Base-by-base conservation (phyloP, 2,888 invertebrate genomes). In the Galeopsomyia nigrocyanea region DNA sequence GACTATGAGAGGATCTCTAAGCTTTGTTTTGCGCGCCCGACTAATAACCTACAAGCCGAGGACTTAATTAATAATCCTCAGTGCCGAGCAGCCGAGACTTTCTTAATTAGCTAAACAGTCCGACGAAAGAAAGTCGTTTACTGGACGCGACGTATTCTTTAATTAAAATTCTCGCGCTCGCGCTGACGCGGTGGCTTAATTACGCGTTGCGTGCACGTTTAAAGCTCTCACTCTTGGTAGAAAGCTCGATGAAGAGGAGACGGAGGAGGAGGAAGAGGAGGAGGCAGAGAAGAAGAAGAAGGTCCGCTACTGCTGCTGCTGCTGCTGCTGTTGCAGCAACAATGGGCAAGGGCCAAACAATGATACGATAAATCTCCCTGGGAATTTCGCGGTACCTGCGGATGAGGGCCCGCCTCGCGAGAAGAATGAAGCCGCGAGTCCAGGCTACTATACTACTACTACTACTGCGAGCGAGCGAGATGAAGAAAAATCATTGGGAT, bases 301-400 rank as follows among this genome's bases (percentile, higher is more conserved):
- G 53, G 68, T 17, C 21, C 47, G 39, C 56, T 26, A n/a, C 39
- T 14, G 65, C 22, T 16, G 22, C 51, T 47, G 60, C 46, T 46
- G 56, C 50, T 51, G 62, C 16, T 51, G 26, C 22, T 49, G 53
- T 14, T 19, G 56, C 65, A 68, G 77, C 77, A 79, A 79, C 79
- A 81, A 80, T 81, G 75, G 78, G 39, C 39, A 39, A 39, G 39
- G 78, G 79, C 81, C 79, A 82, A 84, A 83, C 83, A 84, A 82
- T 81, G 82, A 80, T 80, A 80, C 84, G 82, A 84, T 84, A 84
- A 84, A 84, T 84, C 83, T 83, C 70, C 26, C 57, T 64, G 46
- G 72, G 71, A 71, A 71, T 71, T 71, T 71, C 71, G 31, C 56
- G 50, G 68, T 16, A 51, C 26, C 55, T 57, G 62, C 39, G 57